A percentile compares a stretch with the other conserved stretches of the same genome.
Conservation (phyloP, 2,888 invertebrate species). For the Adineta ricciae region DNA sequence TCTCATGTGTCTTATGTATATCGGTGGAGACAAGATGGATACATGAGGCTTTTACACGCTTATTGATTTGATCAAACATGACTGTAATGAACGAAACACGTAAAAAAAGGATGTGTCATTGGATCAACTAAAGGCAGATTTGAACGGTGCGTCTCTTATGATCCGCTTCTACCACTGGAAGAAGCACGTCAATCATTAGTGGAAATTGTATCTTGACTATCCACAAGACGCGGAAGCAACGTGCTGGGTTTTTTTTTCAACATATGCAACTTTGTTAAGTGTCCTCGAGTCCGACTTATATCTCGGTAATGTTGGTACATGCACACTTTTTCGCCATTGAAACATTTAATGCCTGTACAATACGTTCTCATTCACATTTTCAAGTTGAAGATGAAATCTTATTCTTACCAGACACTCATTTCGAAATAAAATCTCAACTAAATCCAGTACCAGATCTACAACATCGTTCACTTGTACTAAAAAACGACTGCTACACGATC, state of each 20-base stretch:
- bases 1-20: no score
- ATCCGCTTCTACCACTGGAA: neutral
- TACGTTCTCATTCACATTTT: neutral
- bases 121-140: no score
- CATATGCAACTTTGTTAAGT: neutral
- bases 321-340: neutral
- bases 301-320: neutral
- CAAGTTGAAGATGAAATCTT: neutral
- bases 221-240: neutral
- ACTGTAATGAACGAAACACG: no score
- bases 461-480: neutral
- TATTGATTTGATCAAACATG: no score
- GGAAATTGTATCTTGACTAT: neutral
- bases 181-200: neutral
- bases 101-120: no score
- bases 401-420: neutral
- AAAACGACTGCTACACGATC: neutral
- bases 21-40: no score
- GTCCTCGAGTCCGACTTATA: neutral
- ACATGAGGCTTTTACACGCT: no score
- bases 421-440: neutral
- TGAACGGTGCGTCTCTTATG: neutral
- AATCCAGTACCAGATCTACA: neutral
- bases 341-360: neutral
- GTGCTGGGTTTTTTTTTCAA: neutral